Percentiles rank a stretch among this genome's conserved stretches.
Evolutionary conservation across 2,888 invertebrate species (phyloP).

Genomic region (Osmoderma eremita): DNA sequence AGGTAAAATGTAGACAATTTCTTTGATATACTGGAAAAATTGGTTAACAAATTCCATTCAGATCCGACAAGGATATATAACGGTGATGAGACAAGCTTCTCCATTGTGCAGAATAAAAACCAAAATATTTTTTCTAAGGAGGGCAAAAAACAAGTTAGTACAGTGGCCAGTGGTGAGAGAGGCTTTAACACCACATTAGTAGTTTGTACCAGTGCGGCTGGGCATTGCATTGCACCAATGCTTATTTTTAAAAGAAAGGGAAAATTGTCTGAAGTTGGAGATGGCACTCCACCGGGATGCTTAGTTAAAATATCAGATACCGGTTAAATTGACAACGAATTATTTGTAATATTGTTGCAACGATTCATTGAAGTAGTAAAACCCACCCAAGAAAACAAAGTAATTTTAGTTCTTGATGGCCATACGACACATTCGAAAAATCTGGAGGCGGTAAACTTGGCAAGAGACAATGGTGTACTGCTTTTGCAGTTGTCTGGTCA

Average conservation of each 20-base stretch:
- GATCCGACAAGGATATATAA: conserved; percentile 46
- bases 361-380: conserved; percentile 55
- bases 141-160: conserved; percentile 48
- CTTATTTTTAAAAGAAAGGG: conserved; percentile 47
- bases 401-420: conserved; percentile 50
- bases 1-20: conserved; percentile 45
- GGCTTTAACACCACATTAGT: conserved; percentile 50
- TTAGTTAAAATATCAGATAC: conserved; percentile 25
- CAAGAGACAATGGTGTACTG: conserved; percentile 4
- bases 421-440: conserved; percentile 50
- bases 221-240: conserved; percentile 50
- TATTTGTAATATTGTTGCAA: conserved; percentile 35
- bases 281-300: conserved; percentile 1
- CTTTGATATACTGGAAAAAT: conserved; percentile 45
- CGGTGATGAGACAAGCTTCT: conserved; percentile 46
- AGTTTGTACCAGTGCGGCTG: conserved; percentile 46
- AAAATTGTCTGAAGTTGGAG: not conserved
- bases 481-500: conserved; percentile 49
- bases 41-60: conserved; percentile 45
- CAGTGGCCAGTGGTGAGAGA: conserved; percentile 48
- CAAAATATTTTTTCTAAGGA: conserved; percentile 46
- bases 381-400: conserved; percentile 43
- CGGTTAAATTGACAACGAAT: conserved; percentile 28
- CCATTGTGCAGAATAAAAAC: conserved; percentile 46
- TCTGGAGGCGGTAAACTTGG: conserved; percentile 46